phyloP scores from a whole-genome alignment of 2,797 vertebrate genomes.

The Centroberyx gerrardi region DNA sequence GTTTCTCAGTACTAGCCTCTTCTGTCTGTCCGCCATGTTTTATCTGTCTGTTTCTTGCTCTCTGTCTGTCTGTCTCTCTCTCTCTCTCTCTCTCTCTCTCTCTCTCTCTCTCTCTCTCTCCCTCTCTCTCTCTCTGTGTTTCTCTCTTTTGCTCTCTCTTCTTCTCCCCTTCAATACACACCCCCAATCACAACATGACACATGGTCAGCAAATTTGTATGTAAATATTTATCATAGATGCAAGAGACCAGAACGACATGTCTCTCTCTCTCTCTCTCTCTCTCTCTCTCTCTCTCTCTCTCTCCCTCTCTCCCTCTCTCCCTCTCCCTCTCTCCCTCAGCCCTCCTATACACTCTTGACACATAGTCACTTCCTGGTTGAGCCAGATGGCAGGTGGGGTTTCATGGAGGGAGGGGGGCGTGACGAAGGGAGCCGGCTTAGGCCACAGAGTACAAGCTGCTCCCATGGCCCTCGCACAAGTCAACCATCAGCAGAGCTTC shows the following conservation, averaged over 20 bases:
- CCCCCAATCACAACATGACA: constrained; percentile 50
- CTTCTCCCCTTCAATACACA: neutral
- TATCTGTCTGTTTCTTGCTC: constrained; percentile 23
- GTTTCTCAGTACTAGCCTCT: constrained; percentile 23
- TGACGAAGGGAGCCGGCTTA: constrained; percentile 54
- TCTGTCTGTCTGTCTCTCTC: constrained; percentile 1
- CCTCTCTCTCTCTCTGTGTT: neutral
- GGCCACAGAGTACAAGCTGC: constrained; percentile 76
- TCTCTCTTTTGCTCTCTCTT: neutral
- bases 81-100: neutral
- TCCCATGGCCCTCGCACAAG: constrained; percentile 67
- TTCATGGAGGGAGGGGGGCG: constrained; percentile 53
- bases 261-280: constrained; percentile 25
- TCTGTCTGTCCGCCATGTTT: constrained; percentile 50
- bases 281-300: constrained; percentile 6
- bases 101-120: constrained; percentile 13
- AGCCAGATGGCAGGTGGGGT: constrained; percentile 79
- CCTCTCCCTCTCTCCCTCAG: constrained; percentile 9
- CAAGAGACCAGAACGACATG: constrained; percentile 61
- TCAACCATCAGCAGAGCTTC: constrained; percentile 54
- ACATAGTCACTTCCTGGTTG: constrained; percentile 72
- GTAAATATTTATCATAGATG: constrained; percentile 79
- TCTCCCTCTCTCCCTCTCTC: constrained; percentile 10
- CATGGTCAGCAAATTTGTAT: constrained; percentile 65
- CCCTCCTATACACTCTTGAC: neutral